Evolutionary conservation across 2,797 vertebrate genomes (phyloP), one percentile per base, ranked within the genome.

Genomic region (Propithecus perrieri): DNA sequence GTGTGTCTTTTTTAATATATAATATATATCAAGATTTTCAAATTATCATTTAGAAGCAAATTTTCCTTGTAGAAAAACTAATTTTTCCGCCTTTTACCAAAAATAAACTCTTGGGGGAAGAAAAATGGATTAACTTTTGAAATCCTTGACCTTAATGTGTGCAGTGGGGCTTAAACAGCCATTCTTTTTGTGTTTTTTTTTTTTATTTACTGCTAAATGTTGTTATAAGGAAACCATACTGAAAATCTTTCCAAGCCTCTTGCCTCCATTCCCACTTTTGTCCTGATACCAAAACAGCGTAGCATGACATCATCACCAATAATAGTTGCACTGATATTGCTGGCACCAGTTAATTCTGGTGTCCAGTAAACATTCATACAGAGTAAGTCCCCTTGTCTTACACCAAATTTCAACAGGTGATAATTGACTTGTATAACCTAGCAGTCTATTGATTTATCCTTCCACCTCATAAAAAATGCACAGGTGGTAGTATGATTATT

Each of bases 1-100:
- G 98, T 98, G 74, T 97, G 98, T 98, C 98, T 98, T 98, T 98
- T 98, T 97, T 94, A 98, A 98, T 98, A 98, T 98, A 98, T 98
- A 98, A 98, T 98, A 98, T 98, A 97, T 97, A 97, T 98, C 93
- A 97, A 98, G 97, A 97, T 98, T 98, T 99, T 98, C 91, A 63
- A 98, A 96, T 98, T 98, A 98, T 98, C 98, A 98, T 98, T 94
- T 98, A 98, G 95, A 98, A 98, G 87, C 97, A 98, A 89, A 97
- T 96, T 98, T 98, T 97, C 98, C 97, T 98, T 98, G 96, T 98
- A 98, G 97, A 98, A 98, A 98, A 98, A 97, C 97, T 97, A 97
- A 97, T 89, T 98, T 98, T 98, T 97, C 97, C 98, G 97, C 94
- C 94, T 97, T 98, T 97, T 98, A 98, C 96, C 98, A 98, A 97